Percentiles rank a stretch among this genome's conserved stretches.
phyloP scores from a whole-genome alignment of 2,888 invertebrate genomes.

The Coelogynopora nodosa region DNA sequence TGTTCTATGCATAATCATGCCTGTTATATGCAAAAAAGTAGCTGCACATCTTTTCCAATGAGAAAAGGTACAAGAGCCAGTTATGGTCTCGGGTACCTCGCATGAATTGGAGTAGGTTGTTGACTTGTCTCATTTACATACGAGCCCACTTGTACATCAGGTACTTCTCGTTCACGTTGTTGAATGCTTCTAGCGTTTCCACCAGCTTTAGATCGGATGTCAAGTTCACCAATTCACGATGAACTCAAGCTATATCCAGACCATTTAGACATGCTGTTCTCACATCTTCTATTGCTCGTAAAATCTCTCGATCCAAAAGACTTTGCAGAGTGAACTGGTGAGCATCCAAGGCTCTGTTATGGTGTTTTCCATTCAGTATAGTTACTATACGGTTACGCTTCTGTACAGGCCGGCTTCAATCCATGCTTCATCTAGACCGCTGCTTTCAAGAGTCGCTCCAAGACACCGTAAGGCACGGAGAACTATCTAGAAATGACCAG shows the following conservation, averaged over 20 bases:
- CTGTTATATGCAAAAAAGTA: slow-evolving; percentile 43
- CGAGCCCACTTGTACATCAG: slow-evolving; percentile 36
- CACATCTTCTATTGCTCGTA: slow-evolving; percentile 25
- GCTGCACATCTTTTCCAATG: slow-evolving; percentile 41
- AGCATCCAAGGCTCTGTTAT: not conserved
- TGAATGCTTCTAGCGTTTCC: slow-evolving; percentile 10
- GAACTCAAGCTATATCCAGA: no score
- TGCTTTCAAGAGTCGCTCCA: not conserved
- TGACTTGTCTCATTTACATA: slow-evolving; percentile 43
- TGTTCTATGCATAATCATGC: slow-evolving; percentile 42
- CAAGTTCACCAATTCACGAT: no score
- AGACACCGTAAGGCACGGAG: not conserved
- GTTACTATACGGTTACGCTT: not conserved
- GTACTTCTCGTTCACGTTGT: slow-evolving; percentile 29
- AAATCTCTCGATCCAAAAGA: not conserved
- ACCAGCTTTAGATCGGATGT: slow-evolving; percentile 32
- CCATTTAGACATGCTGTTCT: no score
- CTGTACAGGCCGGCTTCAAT: not conserved
- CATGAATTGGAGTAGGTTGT: slow-evolving; percentile 42
- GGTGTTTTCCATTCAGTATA: no score
- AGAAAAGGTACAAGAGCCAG: slow-evolving; percentile 42
- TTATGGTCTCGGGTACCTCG: slow-evolving; percentile 41
- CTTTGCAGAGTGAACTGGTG: not conserved
- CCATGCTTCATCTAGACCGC: not conserved
- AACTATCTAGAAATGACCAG: not conserved